These are phyloP conservation scores for Volucella zonaria DNA, from an alignment of 2,888 invertebrate genomes.

Conservation along the genomic window DNA sequence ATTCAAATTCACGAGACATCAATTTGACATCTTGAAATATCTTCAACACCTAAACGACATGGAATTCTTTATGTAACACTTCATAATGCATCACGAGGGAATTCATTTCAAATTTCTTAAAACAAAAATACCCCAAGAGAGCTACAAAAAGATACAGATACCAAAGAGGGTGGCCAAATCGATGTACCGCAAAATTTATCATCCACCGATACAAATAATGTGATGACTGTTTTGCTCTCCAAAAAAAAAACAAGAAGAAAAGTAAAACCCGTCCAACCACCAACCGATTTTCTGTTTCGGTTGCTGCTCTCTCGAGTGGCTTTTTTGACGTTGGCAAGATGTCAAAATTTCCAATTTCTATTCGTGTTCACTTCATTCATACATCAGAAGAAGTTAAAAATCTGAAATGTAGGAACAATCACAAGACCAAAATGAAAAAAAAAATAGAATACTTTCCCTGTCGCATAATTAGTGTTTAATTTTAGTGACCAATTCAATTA, in stretches of 20 bases:
- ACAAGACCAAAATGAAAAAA: conserved; percentile 11
- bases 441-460: conserved; percentile 42
- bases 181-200: not conserved
- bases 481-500: conserved; percentile 70
- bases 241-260: not conserved
- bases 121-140: no score
- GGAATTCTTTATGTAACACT: conserved; percentile 54
- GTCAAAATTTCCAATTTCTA: conserved; percentile 41
- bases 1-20: conserved; percentile 46
- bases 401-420: conserved; percentile 33
- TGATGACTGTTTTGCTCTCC: conserved; percentile 22
- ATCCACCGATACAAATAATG: conserved; percentile 31
- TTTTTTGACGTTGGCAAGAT: conserved; percentile 59
- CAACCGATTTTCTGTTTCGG: conserved; percentile 12
- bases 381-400: conserved; percentile 39
- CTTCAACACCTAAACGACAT: conserved; percentile 16
- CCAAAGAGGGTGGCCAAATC: conserved; percentile 18
- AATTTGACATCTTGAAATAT: conserved; percentile 40
- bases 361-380: conserved; percentile 66
- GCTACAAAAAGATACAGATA: no score
- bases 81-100: conserved; percentile 45
- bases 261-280: not conserved
- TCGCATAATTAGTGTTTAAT: conserved; percentile 65
- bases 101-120: not conserved
- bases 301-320: conserved; percentile 5